Evolutionary conservation across 2,113 vertebrate species (phyloP).

Genomic region (Naja naja): DNA sequence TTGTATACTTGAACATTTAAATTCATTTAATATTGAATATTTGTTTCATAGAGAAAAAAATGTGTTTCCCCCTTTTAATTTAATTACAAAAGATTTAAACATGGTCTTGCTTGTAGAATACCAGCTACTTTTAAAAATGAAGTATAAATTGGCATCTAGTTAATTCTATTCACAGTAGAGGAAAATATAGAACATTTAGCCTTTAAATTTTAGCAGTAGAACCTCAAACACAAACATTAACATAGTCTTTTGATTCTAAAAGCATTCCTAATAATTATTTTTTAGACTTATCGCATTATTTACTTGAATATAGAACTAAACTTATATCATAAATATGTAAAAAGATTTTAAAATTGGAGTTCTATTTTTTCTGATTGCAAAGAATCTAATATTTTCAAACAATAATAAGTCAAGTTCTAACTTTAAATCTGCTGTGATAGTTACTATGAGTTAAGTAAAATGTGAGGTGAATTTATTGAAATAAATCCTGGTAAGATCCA

Average conservation of each 20-base stretch:
- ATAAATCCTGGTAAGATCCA: not conserved
- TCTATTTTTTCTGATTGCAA: not conserved
- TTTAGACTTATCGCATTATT: not conserved
- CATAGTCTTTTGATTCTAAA: slow-evolving; percentile 13
- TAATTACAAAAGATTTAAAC: slow-evolving; percentile 46
- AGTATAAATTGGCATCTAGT: slow-evolving; percentile 60
- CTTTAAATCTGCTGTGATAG: not conserved
- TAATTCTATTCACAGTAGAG: slow-evolving; percentile 49
- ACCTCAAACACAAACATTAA: slow-evolving; percentile 28
- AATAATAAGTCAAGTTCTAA: not conserved
- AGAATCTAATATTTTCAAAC: not conserved
- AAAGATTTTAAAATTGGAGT: not conserved
- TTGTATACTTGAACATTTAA: slow-evolving; percentile 4
- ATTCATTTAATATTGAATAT: slow-evolving; percentile 34
- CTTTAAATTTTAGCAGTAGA: slow-evolving; percentile 33
- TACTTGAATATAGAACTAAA: not conserved
- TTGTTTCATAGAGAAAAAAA: slow-evolving; percentile 26
- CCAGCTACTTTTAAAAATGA: slow-evolving; percentile 59
- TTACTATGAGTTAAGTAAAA: not conserved
- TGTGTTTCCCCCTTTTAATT: slow-evolving; percentile 24
- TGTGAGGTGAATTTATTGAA: not conserved
- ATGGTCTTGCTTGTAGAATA: slow-evolving; percentile 36
- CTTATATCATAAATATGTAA: not conserved
- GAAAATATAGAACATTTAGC: slow-evolving; percentile 25
- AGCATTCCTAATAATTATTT: slow-evolving; percentile 25